Evolutionary conservation across 2,888 invertebrate species (phyloP).

Genomic region (Geophilus truncorum): DNA sequence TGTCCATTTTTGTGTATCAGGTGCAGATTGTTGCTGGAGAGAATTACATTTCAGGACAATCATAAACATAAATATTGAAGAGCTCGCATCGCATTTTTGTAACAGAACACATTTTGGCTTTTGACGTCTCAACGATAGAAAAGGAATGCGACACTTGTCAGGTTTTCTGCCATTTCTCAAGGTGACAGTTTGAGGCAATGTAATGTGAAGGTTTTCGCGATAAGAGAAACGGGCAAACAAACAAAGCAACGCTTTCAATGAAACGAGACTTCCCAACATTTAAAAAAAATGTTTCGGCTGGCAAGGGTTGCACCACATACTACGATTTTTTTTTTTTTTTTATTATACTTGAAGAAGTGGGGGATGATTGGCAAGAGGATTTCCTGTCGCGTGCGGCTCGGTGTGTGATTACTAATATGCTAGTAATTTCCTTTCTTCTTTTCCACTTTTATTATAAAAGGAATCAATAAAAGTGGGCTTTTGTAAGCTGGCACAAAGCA

Average conservation of each 20-base stretch:
- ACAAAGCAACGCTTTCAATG: neutral
- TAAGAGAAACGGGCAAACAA: neutral
- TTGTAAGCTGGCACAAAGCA: neutral
- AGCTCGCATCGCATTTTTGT: neutral
- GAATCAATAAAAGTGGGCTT: slow-evolving; percentile 7
- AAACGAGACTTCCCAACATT: neutral
- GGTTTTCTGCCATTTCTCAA: slow-evolving; percentile 8
- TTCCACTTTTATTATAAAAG: neutral
- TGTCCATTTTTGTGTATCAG: neutral
- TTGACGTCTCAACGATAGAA: slow-evolving; percentile 12
- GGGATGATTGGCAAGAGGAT: neutral
- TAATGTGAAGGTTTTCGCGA: neutral
- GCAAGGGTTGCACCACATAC: too few relatives aligned
- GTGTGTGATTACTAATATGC: neutral
- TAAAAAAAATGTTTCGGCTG: neutral
- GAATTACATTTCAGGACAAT: slow-evolving; percentile 25
- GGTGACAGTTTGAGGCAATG: neutral
- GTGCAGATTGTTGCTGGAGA: neutral
- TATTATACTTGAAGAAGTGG: neutral
- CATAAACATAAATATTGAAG: slow-evolving; percentile 24
- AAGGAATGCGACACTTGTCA: slow-evolving; percentile 11
- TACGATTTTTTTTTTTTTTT: neutral
- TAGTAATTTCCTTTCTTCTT: slow-evolving; percentile 14
- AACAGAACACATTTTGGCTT: neutral
- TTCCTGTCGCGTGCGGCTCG: slow-evolving; percentile 25